Evolutionary conservation across 2,797 vertebrate genomes (phyloP).

Genomic region (Silurus lanzhouensis): DNA sequence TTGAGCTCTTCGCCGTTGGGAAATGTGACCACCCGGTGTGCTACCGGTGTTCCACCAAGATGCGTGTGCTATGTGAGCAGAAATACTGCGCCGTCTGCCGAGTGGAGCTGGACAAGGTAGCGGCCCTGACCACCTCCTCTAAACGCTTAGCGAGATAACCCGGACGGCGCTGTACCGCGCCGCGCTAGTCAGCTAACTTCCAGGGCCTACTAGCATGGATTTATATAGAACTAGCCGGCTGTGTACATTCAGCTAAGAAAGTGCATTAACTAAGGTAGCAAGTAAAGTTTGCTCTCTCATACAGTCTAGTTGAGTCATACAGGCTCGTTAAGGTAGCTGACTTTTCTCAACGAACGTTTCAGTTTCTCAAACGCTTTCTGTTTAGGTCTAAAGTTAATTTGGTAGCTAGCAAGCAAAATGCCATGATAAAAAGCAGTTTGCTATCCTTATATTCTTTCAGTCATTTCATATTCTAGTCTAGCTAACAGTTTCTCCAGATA

Average conservation of each 20-base stretch:
- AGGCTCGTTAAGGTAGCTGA: neutral
- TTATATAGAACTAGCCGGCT: neutral
- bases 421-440: neutral
- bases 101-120: conserved; percentile 94
- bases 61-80: conserved; percentile 95
- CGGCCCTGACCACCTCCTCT: conserved; percentile 1
- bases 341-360: neutral
- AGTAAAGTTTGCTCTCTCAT: too few species aligned
- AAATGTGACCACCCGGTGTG: conserved; percentile 98
- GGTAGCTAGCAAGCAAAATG: too few species aligned
- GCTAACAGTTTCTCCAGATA: too few species aligned
- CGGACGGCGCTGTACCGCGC: neutral
- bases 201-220: neutral
- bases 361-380: neutral
- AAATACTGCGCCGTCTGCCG: conserved; percentile 98
- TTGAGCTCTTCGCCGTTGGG: conserved; percentile 90
- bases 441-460: neutral
- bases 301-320: too few species aligned
- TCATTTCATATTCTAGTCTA: neutral
- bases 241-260: too few species aligned
- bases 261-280: too few species aligned
- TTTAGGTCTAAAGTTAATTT: neutral
- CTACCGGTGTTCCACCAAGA: conserved; percentile 96
- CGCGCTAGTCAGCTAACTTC: neutral
- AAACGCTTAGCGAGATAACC: neutral